Base-by-base conservation (phyloP, 2,797 vertebrate genomes). In the Poeciliopsis infans region DNA sequence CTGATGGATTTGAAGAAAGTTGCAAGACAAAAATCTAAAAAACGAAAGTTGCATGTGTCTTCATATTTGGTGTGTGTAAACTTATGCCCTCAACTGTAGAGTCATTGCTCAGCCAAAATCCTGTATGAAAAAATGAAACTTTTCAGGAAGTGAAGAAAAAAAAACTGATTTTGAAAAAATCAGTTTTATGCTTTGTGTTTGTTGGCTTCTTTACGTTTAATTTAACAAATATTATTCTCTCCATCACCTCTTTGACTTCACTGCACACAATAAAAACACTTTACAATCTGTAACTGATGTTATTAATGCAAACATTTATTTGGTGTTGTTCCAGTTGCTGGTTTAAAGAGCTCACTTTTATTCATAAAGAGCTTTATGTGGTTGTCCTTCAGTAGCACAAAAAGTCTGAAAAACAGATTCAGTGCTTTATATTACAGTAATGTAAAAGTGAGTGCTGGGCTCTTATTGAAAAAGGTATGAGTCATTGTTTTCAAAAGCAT, bases 261-360 rank as follows among this genome's bases (percentile, higher is more conserved):
- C 15, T 64, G 59, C 31, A 64, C 18, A 1, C 31, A 18, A 33
- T 64, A 36, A 64, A 53, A 64, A 8, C 28, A 33, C 20, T 23
- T 66, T 23, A 41, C 31, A 39, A 39, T 41, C 33, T 41, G 18
- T 39, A 66, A 41, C 18, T 41, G 36, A 39, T 33, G 31, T 33
- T 61, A 25, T 61, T 28, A 36, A 36, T 36, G 31, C 59, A 64
- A 66, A 66, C 28, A 69, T 69, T 43, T 25, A 23, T 66, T n/a
- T 39, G 18, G 3, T 39, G 61, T 39, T 66, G 28, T 39, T 23
- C 61, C 18, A 8, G 10, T 3, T 33, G 28, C 61, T 66, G 33
- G 33, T 39, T 66, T 39, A 66, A 66, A 66, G 33, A 66, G 61
- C 61, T 39, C 33, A 66, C 20, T 68, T 66, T 68, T 68, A 33